phyloP scores from a whole-genome alignment of 1,140 invertebrate genomes.

The Bacillus rossius region DNA sequence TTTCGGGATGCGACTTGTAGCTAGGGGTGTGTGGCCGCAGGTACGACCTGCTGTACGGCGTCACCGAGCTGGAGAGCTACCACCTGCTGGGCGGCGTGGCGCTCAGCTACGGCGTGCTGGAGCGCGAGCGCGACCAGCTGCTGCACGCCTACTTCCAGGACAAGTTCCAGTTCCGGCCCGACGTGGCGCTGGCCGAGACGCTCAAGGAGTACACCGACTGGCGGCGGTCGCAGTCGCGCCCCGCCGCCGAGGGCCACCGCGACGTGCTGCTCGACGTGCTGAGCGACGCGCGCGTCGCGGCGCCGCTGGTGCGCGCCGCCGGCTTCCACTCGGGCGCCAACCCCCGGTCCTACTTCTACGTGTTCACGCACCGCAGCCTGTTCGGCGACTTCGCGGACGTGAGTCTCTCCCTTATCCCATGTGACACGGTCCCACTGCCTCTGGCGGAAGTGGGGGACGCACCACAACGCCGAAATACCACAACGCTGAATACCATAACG shows the following conservation, averaged over 20 bases:
- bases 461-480: too few species aligned
- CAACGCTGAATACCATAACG: too few species aligned
- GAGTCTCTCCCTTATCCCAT: conserved; percentile 34
- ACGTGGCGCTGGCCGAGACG: conserved; percentile 55
- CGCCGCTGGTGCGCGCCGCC: conserved; percentile 65
- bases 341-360: conserved; percentile 78
- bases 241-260: conserved; percentile 41
- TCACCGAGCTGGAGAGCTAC: conserved; percentile 83
- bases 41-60: conserved; percentile 84
- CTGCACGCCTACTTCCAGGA: background rate
- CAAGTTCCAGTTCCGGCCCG: conserved; percentile 42
- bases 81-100: conserved; percentile 71
- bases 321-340: conserved; percentile 68
- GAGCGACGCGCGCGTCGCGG: conserved; percentile 76
- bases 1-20: too few species aligned
- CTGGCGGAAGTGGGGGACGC: too few species aligned
- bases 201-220: conserved; percentile 53
- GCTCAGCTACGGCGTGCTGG: conserved; percentile 70
- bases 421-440: too few species aligned
- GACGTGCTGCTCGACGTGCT: conserved; percentile 81
- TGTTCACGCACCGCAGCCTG: conserved; percentile 76
- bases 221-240: background rate
- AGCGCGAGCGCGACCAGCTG: conserved; percentile 48
- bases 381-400: conserved; percentile 64
- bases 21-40: too few species aligned